Base-by-base conservation (phyloP, 2,797 vertebrate genomes). In the Arctocebus calabarensis region DNA sequence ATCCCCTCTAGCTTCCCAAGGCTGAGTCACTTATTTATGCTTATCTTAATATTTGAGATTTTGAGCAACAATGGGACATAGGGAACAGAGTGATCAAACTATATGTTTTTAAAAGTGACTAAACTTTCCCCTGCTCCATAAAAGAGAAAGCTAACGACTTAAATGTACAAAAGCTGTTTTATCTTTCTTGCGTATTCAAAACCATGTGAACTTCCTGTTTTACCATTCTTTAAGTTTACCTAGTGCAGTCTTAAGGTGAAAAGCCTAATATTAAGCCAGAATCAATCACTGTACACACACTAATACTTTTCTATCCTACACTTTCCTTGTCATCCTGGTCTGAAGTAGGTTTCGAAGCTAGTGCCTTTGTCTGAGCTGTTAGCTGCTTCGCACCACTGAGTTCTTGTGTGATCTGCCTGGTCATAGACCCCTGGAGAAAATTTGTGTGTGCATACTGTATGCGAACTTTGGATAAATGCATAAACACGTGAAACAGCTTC, bases 381-480 rank as follows among this genome's bases (percentile, higher is more conserved):
- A 98, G 98, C 98, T 98, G 98, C 98, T 98, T 99, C 94, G 98
- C 98, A 98, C 94, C 98, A 97, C 94, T 91, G 98, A 97, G 97
- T 98, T 98, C 96, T 97, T 95, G 94, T 98, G 97, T 98, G 99
- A 98, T 98, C 98, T 98, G 98, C 98, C 98, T 96, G 97, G 98
- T 97, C 98, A 91, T 94, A 94, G 98, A 97, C 98, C 98, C 98
- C 99, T 98, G 97, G 98, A 99, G 98, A 97, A 98, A 98, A 99
- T 98, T 98, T 98, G 98, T 98, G 98, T 98, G 98, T 98, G 99
- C 98, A 99, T 99, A 99, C 98, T 98, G 98, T 99, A 99, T 98
- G 98, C 99, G 98, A 99, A 99, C 99, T 99, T 99, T 98, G 98
- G 99, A 99, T 99, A 99, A 99, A 99, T 99, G 99, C 99, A 99